These are phyloP conservation scores for Taenaris catops DNA, from an alignment of 2,888 invertebrate genomes.

Conservation along the genomic window DNA sequence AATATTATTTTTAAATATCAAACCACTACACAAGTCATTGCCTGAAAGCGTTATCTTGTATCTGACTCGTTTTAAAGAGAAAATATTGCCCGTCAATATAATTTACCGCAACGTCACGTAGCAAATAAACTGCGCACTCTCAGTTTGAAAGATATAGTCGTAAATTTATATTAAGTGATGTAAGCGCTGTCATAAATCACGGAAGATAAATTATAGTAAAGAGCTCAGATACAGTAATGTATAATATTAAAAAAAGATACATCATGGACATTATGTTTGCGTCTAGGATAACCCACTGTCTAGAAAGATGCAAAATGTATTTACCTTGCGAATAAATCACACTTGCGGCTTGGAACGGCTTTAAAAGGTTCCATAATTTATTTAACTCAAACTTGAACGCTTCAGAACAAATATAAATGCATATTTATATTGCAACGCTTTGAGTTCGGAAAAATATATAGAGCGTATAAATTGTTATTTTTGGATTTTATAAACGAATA, in stretches of 20 bases:
- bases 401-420: conserved; percentile 1
- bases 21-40: conserved; percentile 47
- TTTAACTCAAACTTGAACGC: conserved; percentile 8
- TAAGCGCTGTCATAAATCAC: conserved; percentile 16
- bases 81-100: conserved; percentile 62
- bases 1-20: conserved; percentile 60
- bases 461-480: no score
- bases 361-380: conserved; percentile 9
- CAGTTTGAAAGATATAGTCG: conserved; percentile 17
- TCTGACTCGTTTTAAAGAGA: conserved; percentile 45
- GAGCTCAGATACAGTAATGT: conserved; percentile 18
- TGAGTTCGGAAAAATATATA: no score
- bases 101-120: conserved; percentile 45
- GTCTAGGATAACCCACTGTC: conserved; percentile 18
- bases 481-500: no score
- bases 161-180: conserved; percentile 23
- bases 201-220: conserved; percentile 18
- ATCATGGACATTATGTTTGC: conserved; percentile 17
- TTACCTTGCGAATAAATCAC: conserved; percentile 12
- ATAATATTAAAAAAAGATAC: conserved; percentile 21
- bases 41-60: conserved; percentile 74
- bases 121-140: conserved; percentile 19
- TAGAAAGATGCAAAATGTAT: conserved; percentile 17
- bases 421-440: neutral
- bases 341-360: conserved; percentile 2